Percentiles rank a stretch among this genome's conserved stretches.
phyloP scores from a whole-genome alignment of 2,797 vertebrate species.

The Sebastes trivittatus region DNA sequence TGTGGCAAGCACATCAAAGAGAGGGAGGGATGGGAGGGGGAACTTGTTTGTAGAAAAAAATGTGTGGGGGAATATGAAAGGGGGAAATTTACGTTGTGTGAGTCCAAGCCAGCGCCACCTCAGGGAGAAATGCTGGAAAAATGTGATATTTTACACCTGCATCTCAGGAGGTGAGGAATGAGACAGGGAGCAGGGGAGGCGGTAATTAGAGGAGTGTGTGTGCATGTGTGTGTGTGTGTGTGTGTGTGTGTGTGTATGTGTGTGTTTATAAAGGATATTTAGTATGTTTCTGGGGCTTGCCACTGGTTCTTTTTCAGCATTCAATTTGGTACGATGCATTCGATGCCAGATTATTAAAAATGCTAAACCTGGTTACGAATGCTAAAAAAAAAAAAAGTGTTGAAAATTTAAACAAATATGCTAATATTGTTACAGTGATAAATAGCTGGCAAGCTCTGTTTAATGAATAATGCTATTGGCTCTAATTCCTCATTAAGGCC shows the following conservation, averaged over 20 bases:
- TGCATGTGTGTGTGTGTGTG: conserved; percentile 33
- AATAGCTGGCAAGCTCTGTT: conserved; percentile 73
- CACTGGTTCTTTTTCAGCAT: conserved; percentile 71
- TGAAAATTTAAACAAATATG: conserved; percentile 77
- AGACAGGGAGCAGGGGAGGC: conserved; percentile 67
- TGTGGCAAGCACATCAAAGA: conserved; percentile 84
- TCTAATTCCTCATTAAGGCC: conserved; percentile 77
- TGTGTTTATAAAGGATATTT: conserved; percentile 66
- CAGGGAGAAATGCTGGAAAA: conserved; percentile 86
- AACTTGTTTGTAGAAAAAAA: conserved; percentile 77
- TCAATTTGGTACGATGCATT: conserved; percentile 66
- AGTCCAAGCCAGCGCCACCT: conserved; percentile 84
- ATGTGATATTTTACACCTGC: conserved; percentile 87
- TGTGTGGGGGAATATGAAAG: conserved; percentile 80
- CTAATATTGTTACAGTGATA: conserved; percentile 75
- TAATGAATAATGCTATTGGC: conserved; percentile 80
- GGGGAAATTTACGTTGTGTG: conserved; percentile 80
- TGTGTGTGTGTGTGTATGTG: conserved; percentile 33
- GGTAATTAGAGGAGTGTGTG: conserved; percentile 77
- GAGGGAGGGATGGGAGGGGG: conserved; percentile 55
- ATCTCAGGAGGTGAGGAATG: conserved; percentile 81
- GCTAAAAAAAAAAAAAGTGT: conserved; percentile 49
- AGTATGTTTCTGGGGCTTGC: conserved; percentile 75
- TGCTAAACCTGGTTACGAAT: conserved; percentile 74
- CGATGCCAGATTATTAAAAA: conserved; percentile 74